Evolutionary conservation across 2,113 vertebrate genomes (phyloP).

Genomic region (Aix galericulata): DNA sequence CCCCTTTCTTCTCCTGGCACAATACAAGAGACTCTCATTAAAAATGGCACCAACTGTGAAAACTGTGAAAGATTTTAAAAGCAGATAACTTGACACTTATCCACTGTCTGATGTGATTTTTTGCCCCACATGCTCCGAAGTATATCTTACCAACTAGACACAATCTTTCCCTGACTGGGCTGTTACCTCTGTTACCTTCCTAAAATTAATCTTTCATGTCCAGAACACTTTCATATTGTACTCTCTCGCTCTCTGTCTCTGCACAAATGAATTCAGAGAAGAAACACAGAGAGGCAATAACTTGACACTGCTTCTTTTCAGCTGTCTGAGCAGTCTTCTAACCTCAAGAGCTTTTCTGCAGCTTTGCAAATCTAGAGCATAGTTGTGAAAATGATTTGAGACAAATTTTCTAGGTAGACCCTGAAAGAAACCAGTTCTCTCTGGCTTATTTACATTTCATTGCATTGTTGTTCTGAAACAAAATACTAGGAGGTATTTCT

Average conservation of each 20-base stretch:
- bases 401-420: background rate
- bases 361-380: background rate
- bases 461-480: background rate
- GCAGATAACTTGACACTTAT: background rate
- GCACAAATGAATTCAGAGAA: background rate
- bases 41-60: background rate
- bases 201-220: background rate
- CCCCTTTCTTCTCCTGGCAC: background rate
- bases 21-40: background rate
- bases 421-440: background rate
- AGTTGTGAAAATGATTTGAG: background rate
- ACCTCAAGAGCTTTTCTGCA: background rate
- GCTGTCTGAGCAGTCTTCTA: background rate
- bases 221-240: background rate
- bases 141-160: background rate
- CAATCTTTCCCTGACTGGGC: background rate
- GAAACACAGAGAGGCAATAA: background rate
- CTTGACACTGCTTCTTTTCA: background rate
- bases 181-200: background rate
- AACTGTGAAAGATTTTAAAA: background rate
- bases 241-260: background rate
- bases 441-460: background rate
- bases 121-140: background rate
- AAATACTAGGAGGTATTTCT: background rate
- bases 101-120: background rate